A percentile compares a stretch with the other conserved stretches of the same genome.
These are phyloP conservation scores for Marmota monax DNA, from an alignment of 2,113 vertebrate species.

Conservation along the genomic window DNA sequence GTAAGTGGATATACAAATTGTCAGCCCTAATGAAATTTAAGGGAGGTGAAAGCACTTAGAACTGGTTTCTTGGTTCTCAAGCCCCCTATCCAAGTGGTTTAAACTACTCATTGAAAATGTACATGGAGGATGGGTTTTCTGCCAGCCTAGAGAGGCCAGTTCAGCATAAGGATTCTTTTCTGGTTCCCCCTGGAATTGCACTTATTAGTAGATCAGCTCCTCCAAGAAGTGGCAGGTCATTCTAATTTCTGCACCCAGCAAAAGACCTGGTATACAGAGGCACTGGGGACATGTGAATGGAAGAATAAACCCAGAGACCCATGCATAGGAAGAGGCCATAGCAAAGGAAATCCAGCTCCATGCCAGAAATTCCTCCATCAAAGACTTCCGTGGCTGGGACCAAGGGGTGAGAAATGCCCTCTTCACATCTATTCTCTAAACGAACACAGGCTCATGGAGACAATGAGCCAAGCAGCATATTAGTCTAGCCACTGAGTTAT, in stretches of 20 bases:
- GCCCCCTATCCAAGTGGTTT: slow-evolving; percentile 76
- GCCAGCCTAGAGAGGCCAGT: background rate
- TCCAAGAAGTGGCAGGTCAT: background rate
- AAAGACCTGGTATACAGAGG: background rate
- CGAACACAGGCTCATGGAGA: background rate
- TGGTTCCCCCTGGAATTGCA: background rate
- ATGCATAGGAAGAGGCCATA: background rate
- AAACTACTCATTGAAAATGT: background rate
- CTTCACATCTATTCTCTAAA: background rate
- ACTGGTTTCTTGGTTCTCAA: slow-evolving; percentile 79
- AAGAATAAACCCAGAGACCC: background rate
- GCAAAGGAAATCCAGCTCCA: background rate
- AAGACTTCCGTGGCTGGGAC: background rate
- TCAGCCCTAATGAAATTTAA: slow-evolving; percentile 83
- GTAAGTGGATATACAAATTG: slow-evolving; percentile 84
- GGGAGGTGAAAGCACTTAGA: slow-evolving; percentile 77
- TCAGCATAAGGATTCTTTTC: background rate
- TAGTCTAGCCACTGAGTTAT: background rate
- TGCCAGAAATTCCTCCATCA: background rate
- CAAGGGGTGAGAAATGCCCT: background rate
- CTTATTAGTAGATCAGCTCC: accelerated
- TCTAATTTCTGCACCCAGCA: background rate
- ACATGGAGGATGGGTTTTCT: slow-evolving; percentile 27
- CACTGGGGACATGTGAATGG: background rate
- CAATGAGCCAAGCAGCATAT: accelerated